Base-by-base conservation (phyloP, 1,140 invertebrate species). In the Drosophila chauvacae region DNA sequence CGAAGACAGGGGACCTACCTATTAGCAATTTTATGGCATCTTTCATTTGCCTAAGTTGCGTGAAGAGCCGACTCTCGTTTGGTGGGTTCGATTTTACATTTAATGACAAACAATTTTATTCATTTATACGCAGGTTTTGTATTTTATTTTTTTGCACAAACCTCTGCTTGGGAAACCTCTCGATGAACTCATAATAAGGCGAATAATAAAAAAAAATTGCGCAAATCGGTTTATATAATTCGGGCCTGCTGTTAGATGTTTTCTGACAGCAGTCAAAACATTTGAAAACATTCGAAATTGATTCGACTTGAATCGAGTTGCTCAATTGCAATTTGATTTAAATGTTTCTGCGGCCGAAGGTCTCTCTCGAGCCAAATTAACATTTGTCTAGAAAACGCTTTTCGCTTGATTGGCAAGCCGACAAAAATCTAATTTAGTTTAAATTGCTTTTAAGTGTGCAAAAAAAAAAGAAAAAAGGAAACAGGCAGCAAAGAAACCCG, bases 31-130 rank as follows among this genome's bases (percentile, higher is more conserved):
- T 87, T 77, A 88, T 77, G 84, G 68, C 58, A 59, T 88, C 72
- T 88, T 84, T 80, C 83, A 82, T 82, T 87, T 79, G 83, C 79
- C 78, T 86, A 79, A 85, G 78, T 85, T 85, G 78, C 82, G 64
- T 81, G 68, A 86, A 85, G 62, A 55, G 7, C 6, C 7, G 33
- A 13, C 18, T 23, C 51, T 59, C 23, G 48, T 28, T 37, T 11
- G 10, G 20, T 55, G 37, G 26, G n/a, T 45, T 62, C 59, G 69
- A 39, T 51, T 73, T 68, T 53, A 55, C 53, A 56, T 55, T 60
- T 69, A 69, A 80, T 80, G 77, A 80, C 78, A 80, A 74, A 58
- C 71, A 74, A 62, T 73, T 80, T 55, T 65, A 79, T 80, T 80
- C 61, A 80, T 79, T 57, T 72, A 64, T 55, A 45, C 58, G 50